Evolutionary conservation across 2,797 vertebrate species (phyloP), one percentile per base, ranked within the genome.

Genomic region (Peromyscus eremicus): DNA sequence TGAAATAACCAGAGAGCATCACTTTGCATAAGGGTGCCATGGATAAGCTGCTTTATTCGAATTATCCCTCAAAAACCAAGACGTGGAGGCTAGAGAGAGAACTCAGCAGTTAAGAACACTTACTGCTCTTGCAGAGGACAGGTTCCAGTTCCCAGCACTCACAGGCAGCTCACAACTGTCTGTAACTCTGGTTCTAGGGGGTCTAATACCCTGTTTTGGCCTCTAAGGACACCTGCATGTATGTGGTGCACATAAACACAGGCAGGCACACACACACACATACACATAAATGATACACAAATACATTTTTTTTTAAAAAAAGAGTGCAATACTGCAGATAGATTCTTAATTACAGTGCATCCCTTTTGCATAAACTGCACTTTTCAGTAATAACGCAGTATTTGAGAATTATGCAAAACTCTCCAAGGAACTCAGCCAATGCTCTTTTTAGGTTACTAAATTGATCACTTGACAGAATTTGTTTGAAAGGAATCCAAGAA

Each of bases 401-500:
- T 75, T 91, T 84, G 62, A 46, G 71, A 40, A 89, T 55, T 73
- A 64, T 49, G 27, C 29, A 77, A 91, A 95, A 92, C 34, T 17
- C 52, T 93, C 75, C 79, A 52, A 93, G 60, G 55, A 95, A 93
- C 32, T 57, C 71, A 52, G 27, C 80, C 43, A n/a, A 66, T 85
- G 43, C 4, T 76, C 75, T 93, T 77, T 94, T 94, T 82, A 93
- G 68, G 34, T 34, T 66, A 71, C 73, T 57, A 94, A 93, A 46
- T 25, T 12, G 32, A 87, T 95, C 91, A 71, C 5, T 89, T 25
- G 23, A 73, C 55, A 92, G 37, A 70, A 91, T 91, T 76, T 40
- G n/a, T 92, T 91, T 66, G 46, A 94, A 92, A 94, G 32, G 29
- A 91, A 93, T 71, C 76, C 76, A 95, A 92, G 88, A 83, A 90